Evolutionary conservation across 2,888 invertebrate genomes (phyloP).

Genomic region (Pristionchus exspectatus): DNA sequence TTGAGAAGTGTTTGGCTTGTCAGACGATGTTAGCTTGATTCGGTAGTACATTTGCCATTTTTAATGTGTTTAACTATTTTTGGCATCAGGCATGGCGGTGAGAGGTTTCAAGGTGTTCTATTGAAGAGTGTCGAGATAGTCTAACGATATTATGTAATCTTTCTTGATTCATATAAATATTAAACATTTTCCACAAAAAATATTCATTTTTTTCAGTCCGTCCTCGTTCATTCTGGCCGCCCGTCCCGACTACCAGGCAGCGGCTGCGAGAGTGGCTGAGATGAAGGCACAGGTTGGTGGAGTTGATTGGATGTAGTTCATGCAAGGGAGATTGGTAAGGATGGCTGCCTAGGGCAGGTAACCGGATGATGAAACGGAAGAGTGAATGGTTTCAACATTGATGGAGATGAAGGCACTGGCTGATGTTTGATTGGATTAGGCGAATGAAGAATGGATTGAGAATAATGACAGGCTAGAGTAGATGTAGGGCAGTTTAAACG

Average conservation of each 20-base stretch:
- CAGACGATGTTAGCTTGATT: too few relatives aligned
- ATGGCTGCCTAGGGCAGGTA: background rate
- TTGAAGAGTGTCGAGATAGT: too few relatives aligned
- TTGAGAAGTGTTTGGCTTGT: background rate
- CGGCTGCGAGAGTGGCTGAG: background rate
- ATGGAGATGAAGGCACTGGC: too few relatives aligned
- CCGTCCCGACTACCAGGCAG: conserved; percentile 46
- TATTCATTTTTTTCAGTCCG: background rate
- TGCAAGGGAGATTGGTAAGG: background rate
- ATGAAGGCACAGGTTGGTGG: conserved; percentile 19
- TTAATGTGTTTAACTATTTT: too few relatives aligned
- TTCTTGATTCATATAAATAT: too few relatives aligned
- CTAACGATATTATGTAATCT: too few relatives aligned
- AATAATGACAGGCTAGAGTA: background rate
- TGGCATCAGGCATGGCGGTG: too few relatives aligned
- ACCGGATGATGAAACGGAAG: background rate
- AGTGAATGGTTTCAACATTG: too few relatives aligned
- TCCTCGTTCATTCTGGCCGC: conserved; percentile 7
- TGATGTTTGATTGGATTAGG: too few relatives aligned
- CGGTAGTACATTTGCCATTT: too few relatives aligned
- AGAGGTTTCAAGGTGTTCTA: too few relatives aligned
- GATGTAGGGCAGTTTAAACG: background rate
- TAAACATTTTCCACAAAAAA: too few relatives aligned
- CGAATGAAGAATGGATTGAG: background rate
- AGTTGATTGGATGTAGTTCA: background rate